Conservation (phyloP, 2,888 invertebrate genomes). For the Euproctis similis region DNA sequence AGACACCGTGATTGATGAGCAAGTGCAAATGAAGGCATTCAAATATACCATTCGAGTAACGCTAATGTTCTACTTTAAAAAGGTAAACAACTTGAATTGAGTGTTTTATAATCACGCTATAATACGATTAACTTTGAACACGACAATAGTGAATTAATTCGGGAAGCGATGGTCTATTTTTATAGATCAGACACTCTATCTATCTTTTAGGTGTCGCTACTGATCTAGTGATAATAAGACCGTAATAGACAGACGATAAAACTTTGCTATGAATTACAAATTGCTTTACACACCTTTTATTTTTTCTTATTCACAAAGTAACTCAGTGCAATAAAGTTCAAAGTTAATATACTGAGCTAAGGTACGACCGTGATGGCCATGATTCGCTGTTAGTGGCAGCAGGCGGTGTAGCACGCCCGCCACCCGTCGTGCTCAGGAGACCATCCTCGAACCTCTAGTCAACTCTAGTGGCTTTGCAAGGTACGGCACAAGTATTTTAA, state of each 20-base stretch:
- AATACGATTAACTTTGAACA: slow-evolving; percentile 46
- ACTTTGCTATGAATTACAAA: slow-evolving; percentile 13
- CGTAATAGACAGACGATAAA: slow-evolving; percentile 24
- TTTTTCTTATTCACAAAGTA: background rate
- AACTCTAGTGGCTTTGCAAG: too few relatives aligned
- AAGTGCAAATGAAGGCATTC: slow-evolving; percentile 28
- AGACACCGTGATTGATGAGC: slow-evolving; percentile 21
- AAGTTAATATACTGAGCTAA: too few relatives aligned
- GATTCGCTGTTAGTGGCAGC: too few relatives aligned
- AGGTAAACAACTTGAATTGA: slow-evolving; percentile 34
- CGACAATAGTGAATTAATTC: slow-evolving; percentile 46
- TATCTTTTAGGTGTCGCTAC: slow-evolving; percentile 5
- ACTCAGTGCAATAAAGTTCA: too few relatives aligned
- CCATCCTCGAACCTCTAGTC: too few relatives aligned
- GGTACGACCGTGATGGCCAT: too few relatives aligned
- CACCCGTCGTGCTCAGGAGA: too few relatives aligned
- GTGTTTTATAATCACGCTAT: slow-evolving; percentile 59
- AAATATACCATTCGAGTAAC: slow-evolving; percentile 23
- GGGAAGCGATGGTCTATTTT: slow-evolving; percentile 32
- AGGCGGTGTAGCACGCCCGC: too few relatives aligned
- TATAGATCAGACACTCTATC: slow-evolving; percentile 10
- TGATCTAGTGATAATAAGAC: slow-evolving; percentile 13
- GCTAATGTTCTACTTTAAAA: slow-evolving; percentile 30
- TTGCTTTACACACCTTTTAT: background rate
- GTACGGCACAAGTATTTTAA: too few relatives aligned